Evolutionary conservation across 2,797 vertebrate genomes (phyloP), one percentile per base, ranked within the genome.

Genomic region (Rhinophrynus dorsalis): DNA sequence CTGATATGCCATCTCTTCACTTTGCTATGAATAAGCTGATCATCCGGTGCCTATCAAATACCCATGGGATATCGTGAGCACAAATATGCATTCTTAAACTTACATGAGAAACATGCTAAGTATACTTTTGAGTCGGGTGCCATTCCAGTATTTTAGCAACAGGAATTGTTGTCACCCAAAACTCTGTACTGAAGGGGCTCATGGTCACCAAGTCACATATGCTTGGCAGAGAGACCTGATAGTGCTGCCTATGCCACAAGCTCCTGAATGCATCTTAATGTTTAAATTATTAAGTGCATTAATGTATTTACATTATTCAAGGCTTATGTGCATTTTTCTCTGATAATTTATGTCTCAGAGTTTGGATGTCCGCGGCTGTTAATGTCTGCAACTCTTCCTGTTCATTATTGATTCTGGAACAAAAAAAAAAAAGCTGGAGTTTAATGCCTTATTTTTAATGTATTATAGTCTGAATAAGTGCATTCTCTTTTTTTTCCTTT

Each of bases 301-400:
- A 97, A 98, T 98, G 95, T 98, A 97, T 98, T 96, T 96, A 98
- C 94, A 98, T 98, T 98, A 91, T 97, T 99, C 94, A 94, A 94
- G 96, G 92, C 95, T 95, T 97, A 97, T 93, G 96, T 91, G 91
- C 90, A 94, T 96, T 99, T 98, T 96, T 94, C 91, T 92, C 91
- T 92, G 92, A 97, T 97, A 98, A 98, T 98, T 98, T 95, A 98
- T 97, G 94, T 97, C 94, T 92, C 90, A 87, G 89, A 94, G 94
- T 94, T 93, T 92, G 92, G 90, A 96, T 96, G 94, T 96, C 95
- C 94, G 92, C 92, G 89, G 96, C 94, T 89, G 90, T 90, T 94
- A 94, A 91, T 94, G 95, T 97, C 94, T 92, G 86, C 87, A 88
- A 90, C 90, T 92, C 94, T 97, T 97, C 95, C 92, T 96, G 94